These are phyloP conservation scores for Berghia stephanieae DNA, from an alignment of 1,140 invertebrate species.

Conservation along the genomic window DNA sequence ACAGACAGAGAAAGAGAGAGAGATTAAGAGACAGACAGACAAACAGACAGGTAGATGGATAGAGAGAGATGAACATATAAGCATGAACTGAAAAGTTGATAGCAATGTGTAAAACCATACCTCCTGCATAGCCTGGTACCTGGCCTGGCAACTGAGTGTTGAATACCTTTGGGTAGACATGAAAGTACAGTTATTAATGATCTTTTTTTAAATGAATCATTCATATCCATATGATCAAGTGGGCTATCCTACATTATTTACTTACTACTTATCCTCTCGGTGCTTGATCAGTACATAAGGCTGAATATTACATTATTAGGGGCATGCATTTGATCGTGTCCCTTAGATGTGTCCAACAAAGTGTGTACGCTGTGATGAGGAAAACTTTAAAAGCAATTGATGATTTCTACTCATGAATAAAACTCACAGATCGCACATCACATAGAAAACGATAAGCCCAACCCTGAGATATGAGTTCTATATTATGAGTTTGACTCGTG, in stretches of 20 bases:
- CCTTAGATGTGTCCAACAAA: neutral
- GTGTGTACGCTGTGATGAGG: neutral
- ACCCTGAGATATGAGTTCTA: too few relatives aligned
- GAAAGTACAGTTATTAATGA: neutral
- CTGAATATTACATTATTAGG: neutral
- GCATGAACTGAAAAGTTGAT: neutral
- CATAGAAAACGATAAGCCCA: too few relatives aligned
- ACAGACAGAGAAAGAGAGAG: neutral
- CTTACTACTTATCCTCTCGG: neutral
- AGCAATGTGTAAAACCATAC: neutral
- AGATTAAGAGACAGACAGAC: neutral
- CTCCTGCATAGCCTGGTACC: neutral
- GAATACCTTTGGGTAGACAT: neutral
- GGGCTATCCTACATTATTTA: neutral
- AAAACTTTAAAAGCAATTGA: neutral
- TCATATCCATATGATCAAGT: neutral
- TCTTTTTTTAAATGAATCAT: neutral
- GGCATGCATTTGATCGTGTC: too few relatives aligned
- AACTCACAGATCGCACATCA: too few relatives aligned
- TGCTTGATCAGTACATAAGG: neutral
- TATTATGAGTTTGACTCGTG: too few relatives aligned
- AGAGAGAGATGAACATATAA: neutral
- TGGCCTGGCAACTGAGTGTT: neutral
- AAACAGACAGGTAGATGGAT: neutral
- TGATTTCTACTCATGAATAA: neutral